phyloP scores from a whole-genome alignment of 2,113 vertebrate genomes.

The Crotophaga sulcirostris region DNA sequence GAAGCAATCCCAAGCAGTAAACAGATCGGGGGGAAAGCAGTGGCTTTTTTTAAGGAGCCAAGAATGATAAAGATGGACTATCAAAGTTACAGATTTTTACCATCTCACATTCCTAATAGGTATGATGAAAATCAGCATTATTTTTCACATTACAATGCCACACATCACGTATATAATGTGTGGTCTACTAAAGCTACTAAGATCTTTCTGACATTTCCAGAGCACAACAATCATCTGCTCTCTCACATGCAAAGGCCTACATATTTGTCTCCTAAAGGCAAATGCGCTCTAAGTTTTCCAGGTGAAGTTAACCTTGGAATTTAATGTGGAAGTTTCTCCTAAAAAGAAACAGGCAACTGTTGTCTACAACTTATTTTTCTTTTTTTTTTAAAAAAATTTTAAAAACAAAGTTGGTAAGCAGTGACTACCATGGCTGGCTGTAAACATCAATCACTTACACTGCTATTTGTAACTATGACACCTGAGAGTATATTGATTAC shows the following conservation, averaged over 20 bases:
- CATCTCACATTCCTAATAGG: background rate
- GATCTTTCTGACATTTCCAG: background rate
- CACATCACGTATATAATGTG: background rate
- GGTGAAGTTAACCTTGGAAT: background rate
- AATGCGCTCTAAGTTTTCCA: background rate
- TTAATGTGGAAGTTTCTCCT: background rate
- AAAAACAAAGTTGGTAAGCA: background rate
- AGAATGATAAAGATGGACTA: background rate
- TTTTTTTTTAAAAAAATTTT: background rate
- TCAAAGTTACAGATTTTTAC: background rate
- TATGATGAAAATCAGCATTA: background rate
- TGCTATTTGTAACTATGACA: background rate
- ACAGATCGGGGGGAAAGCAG: background rate
- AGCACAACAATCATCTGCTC: background rate
- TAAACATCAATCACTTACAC: background rate
- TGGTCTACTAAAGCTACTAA: background rate
- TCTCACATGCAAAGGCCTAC: background rate
- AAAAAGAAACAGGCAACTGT: background rate
- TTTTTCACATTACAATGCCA: background rate
- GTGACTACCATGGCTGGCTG: background rate
- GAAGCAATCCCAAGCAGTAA: background rate
- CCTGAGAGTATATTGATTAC: background rate
- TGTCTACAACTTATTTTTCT: background rate
- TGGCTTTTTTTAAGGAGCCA: background rate
- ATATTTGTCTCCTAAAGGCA: background rate